Conservation (phyloP, 2,113 vertebrate species). For the Ictalurus furcatus region DNA sequence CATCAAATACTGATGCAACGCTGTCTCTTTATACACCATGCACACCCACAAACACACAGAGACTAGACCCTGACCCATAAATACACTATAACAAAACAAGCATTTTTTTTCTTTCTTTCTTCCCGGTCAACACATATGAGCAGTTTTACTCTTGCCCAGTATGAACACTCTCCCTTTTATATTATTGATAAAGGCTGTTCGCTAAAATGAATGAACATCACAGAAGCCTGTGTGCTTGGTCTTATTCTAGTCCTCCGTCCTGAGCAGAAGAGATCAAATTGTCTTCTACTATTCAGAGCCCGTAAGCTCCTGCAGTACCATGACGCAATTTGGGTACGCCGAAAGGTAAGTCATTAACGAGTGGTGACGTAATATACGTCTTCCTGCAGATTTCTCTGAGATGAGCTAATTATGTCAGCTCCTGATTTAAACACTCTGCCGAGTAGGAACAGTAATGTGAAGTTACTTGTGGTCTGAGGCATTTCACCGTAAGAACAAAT, state of each 20-base stretch:
- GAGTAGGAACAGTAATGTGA: not conserved
- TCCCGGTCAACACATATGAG: not conserved
- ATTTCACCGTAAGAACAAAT: not conserved
- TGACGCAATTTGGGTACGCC: constrained; percentile 50
- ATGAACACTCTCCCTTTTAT: not conserved
- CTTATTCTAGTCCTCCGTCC: constrained; percentile 34
- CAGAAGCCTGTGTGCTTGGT: constrained; percentile 16
- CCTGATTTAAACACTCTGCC: not conserved
- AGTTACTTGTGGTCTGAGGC: not conserved
- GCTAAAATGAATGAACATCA: not conserved
- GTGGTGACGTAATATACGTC: constrained; percentile 50
- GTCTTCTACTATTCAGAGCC: constrained; percentile 26
- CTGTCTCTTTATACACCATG: not conserved
- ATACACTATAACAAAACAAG: not conserved
- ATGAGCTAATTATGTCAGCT: not conserved
- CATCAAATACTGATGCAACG: constrained; percentile 20
- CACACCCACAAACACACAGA: not conserved
- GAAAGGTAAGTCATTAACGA: constrained; percentile 57
- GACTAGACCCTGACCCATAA: not conserved
- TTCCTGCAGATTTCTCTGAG: constrained; percentile 39
- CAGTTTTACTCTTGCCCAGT: not conserved
- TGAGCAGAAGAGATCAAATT: constrained; percentile 27
- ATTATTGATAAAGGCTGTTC: not conserved
- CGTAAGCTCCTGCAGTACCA: constrained; percentile 50
- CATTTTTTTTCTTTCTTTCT: too few species aligned